Conservation (phyloP, 2,113 vertebrate genomes). For the Acinonyx jubatus region DNA sequence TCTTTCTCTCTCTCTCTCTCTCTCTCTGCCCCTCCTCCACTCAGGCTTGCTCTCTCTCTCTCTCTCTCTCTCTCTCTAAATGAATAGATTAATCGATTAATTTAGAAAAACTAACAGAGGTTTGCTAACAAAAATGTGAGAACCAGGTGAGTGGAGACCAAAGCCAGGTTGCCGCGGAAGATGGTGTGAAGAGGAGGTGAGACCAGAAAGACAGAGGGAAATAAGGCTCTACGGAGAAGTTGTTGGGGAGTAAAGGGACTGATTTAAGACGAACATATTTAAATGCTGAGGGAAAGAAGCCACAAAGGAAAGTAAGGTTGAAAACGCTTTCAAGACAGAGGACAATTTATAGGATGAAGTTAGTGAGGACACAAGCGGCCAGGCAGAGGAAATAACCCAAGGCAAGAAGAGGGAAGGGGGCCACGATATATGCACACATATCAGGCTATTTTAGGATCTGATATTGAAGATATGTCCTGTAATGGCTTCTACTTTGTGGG, state of each 20-base stretch:
- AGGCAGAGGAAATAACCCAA: neutral
- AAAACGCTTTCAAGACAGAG: neutral
- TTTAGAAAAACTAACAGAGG: neutral
- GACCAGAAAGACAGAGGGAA: neutral
- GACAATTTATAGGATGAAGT: neutral
- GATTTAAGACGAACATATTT: neutral
- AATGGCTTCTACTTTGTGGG: constrained; percentile 58
- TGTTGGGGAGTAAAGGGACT: neutral
- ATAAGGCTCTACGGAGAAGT: neutral
- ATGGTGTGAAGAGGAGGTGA: neutral
- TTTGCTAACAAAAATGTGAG: neutral
- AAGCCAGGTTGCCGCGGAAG: neutral
- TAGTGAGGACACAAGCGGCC: neutral
- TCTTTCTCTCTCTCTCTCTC: too few relatives aligned
- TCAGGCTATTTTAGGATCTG: neutral
- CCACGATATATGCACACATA: neutral
- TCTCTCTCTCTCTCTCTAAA: too few relatives aligned
- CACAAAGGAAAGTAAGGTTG: neutral
- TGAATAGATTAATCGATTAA: too few relatives aligned
- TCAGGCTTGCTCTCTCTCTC: too few relatives aligned
- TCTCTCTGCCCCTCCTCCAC: too few relatives aligned
- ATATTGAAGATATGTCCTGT: constrained; percentile 23
- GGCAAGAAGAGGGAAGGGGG: neutral
- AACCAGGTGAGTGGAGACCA: neutral
- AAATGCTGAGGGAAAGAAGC: neutral